Evolutionary conservation across 2,113 vertebrate species (phyloP).

Genomic region (Elaphurus davidianus): DNA sequence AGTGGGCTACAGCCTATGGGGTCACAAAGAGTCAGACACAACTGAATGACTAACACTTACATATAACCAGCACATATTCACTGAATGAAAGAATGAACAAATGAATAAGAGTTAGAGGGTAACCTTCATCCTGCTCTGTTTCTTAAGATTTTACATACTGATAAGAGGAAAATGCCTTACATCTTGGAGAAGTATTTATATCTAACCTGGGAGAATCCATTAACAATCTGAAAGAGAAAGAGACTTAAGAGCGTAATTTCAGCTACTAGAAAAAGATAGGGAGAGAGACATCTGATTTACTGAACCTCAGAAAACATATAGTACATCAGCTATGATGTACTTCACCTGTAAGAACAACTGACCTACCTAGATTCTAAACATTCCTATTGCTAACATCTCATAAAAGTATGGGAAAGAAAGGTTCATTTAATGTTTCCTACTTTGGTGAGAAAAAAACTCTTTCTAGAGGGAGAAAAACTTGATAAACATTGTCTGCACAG

Average conservation of each 20-base stretch:
- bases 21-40: neutral
- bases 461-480: neutral
- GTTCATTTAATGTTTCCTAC: neutral
- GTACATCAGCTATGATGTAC: neutral
- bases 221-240: neutral
- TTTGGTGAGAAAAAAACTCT: neutral
- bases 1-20: neutral
- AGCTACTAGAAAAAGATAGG: neutral
- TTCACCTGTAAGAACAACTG: neutral
- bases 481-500: neutral
- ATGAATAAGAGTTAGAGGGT: neutral
- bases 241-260: neutral
- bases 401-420: neutral
- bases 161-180: neutral
- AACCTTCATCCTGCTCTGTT: neutral
- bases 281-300: neutral
- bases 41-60: neutral
- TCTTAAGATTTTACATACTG: slow-evolving; percentile 4
- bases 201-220: neutral
- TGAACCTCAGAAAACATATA: neutral
- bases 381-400: neutral
- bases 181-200: neutral
- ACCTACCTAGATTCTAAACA: neutral
- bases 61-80: rapidly evolving
- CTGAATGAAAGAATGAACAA: neutral